Evolutionary conservation across 1,140 invertebrate species (phyloP).

Genomic region (Tetramorium simillimum): DNA sequence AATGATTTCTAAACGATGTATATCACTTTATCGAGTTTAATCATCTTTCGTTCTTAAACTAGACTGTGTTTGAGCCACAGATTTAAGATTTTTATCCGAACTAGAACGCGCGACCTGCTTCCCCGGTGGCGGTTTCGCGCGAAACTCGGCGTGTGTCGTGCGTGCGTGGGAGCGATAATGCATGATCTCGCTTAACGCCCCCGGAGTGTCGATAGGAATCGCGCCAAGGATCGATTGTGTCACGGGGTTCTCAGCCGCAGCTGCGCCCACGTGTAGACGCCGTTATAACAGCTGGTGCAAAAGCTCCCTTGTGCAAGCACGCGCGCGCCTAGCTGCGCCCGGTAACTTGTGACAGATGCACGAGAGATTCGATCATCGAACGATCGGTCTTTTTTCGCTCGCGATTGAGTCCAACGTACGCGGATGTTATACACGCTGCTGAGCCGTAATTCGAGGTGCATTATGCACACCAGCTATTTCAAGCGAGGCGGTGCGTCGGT

Average conservation of each 20-base stretch:
- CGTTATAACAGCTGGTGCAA: slow-evolving; percentile 64
- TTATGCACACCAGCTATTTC: not conserved
- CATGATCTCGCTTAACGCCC: slow-evolving; percentile 45
- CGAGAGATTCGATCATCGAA: slow-evolving; percentile 32
- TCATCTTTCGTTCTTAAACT: slow-evolving; percentile 11
- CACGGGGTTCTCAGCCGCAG: slow-evolving; percentile 66
- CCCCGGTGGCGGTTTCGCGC: slow-evolving; percentile 16
- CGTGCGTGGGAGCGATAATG: slow-evolving; percentile 38
- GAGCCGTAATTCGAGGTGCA: slow-evolving; percentile 45
- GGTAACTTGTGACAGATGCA: slow-evolving; percentile 64
- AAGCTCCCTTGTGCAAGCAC: slow-evolving; percentile 67
- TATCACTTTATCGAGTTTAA: not conserved
- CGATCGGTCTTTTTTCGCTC: slow-evolving; percentile 7
- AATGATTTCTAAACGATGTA: not conserved
- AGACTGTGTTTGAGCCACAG: not conserved
- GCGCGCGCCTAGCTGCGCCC: slow-evolving; percentile 40
- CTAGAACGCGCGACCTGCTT: slow-evolving; percentile 9
- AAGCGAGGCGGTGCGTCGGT: not conserved
- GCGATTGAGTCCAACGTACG: not conserved
- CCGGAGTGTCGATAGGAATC: slow-evolving; percentile 57
- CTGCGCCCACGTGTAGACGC: slow-evolving; percentile 57
- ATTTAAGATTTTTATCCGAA: slow-evolving; percentile 24
- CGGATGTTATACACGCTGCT: not conserved
- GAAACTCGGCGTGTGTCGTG: slow-evolving; percentile 20
- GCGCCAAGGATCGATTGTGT: slow-evolving; percentile 64